A percentile compares a stretch with the other conserved stretches of the same genome.
These are phyloP conservation scores for Stramonita haemastoma DNA, from an alignment of 2,888 invertebrate species.

Conservation along the genomic window DNA sequence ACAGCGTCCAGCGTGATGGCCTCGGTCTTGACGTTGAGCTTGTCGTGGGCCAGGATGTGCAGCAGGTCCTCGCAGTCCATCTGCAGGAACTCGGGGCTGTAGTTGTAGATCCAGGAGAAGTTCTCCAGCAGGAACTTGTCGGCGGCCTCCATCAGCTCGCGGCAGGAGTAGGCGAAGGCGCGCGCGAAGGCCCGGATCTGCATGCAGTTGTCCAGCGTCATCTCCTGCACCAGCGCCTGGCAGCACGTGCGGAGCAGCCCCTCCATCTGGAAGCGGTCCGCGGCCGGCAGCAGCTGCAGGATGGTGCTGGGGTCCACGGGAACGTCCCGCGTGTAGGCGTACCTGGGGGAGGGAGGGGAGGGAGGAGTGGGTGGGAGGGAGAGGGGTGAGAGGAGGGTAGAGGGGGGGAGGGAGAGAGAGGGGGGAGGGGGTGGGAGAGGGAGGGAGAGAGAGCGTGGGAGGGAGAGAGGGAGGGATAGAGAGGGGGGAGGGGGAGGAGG, in stretches of 20 bases:
- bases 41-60: constrained; percentile 80
- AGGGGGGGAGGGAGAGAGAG: neutral
- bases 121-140: constrained; percentile 83
- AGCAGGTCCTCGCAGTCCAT: constrained; percentile 78
- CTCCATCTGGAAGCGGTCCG: constrained; percentile 86
- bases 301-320: constrained; percentile 83
- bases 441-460: neutral
- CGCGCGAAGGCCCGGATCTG: constrained; percentile 37
- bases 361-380: neutral
- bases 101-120: constrained; percentile 62
- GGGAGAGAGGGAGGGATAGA: neutral
- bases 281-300: constrained; percentile 84
- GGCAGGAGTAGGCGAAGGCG: constrained; percentile 38
- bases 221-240: constrained; percentile 81
- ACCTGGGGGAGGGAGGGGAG: neutral
- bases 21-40: constrained; percentile 85
- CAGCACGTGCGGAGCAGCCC: constrained; percentile 89
- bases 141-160: constrained; percentile 80
- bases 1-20: constrained; percentile 73
- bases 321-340: constrained; percentile 86
- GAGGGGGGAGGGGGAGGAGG: neutral
- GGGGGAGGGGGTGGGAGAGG: neutral
- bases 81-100: constrained; percentile 72
- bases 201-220: constrained; percentile 41
- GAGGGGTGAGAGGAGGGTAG: neutral